Base-by-base conservation (phyloP, 2,113 vertebrate species). In the Hystrix cristata region DNA sequence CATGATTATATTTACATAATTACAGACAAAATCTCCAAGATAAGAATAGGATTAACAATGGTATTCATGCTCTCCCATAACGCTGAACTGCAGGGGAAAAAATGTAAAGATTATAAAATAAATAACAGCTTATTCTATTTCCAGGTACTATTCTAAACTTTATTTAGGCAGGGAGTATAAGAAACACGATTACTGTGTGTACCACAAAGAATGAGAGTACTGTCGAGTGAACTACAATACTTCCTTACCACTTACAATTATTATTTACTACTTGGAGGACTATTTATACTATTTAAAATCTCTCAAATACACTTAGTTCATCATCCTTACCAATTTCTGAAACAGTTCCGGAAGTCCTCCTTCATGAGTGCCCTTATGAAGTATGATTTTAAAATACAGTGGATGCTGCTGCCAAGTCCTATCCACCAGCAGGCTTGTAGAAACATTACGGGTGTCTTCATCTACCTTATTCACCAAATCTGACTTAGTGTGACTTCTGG, bases 111-210 rank as follows among this genome's bases (percentile, higher is more conserved):
- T 60, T 48, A 71, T 18, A 72, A 76, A 90, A 82, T 59, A 72
- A 93, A 91, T 9, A 65, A 91, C 10, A 65, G 57, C 38, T 91
- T 87, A 64, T 51, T 94, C 85, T 85, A 87, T 80, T 59, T 76
- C n/a, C 53, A 89, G 55, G 25, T 62, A 83, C 23, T 64, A 5
- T 59, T 94, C 48, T 67, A 90, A 93, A 93, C 57, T 76, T 87
- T 21, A 60, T 76, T 87, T 21, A 60, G n/a, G 59, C n/a, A 87
- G 48, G 86, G 9, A 90, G 7, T 74, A 0, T 64, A 94, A 83
- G 16, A 92, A 19, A 29, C 16, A 96, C 71, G 19, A 13, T 14
- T 83, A 60, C 1, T 76, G 31, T 59, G 62, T 18, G 13, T 43
- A 85, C 34, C 38, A 85, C 38, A 65, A 65, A 92, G 67, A 51